Evolutionary conservation across 53 echinoderm and acorn worm genomes (phyloP), one percentile per base, ranked within the genome.

Genomic region (Hippasteria phrygiana): DNA sequence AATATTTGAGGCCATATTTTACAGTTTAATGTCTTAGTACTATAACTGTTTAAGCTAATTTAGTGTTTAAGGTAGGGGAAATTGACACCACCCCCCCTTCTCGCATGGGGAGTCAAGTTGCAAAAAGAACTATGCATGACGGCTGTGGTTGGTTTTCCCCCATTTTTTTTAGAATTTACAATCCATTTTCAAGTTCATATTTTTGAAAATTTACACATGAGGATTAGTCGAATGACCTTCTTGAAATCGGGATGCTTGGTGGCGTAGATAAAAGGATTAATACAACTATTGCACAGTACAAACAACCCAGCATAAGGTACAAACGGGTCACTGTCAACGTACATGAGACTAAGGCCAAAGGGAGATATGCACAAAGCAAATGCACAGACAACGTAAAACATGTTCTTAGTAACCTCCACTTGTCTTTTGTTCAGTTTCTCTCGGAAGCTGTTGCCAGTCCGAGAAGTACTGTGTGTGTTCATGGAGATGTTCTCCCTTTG

Each of bases 161-260:
- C n/a, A n/a, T n/a, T n/a, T n/a, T n/a, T n/a, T n/a, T n/a, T n/a
- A n/a, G n/a, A n/a, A n/a, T n/a, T n/a, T n/a, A n/a, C n/a, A n/a
- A n/a, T n/a, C n/a, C n/a, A n/a, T n/a, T n/a, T n/a, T n/a, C n/a
- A n/a, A n/a, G n/a, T 10, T 53, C n/a, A 50, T 53, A 85, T 69
- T 70, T 85, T 50, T 32, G 85, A 85, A 35, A 89, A 79, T 65
- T 86, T 78, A 55, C 94, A 92, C 11, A 59, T 85, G 36, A 96
- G 77, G 53, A 96, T 92, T 2, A 93, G 85, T 20, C 89, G 43
- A 87, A 96, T 96, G 33, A 94, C 96, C 28, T 90, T 90, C 73
- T 93, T 96, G 55, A 96, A 96, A 71, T 92, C 92, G 27, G 96
- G 94, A 33, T 96, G 96, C 53, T 96, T 96, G 5, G 96, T 96